Evolutionary conservation across 2,888 invertebrate species (phyloP).

Genomic region (Parthenolecanium corni): DNA sequence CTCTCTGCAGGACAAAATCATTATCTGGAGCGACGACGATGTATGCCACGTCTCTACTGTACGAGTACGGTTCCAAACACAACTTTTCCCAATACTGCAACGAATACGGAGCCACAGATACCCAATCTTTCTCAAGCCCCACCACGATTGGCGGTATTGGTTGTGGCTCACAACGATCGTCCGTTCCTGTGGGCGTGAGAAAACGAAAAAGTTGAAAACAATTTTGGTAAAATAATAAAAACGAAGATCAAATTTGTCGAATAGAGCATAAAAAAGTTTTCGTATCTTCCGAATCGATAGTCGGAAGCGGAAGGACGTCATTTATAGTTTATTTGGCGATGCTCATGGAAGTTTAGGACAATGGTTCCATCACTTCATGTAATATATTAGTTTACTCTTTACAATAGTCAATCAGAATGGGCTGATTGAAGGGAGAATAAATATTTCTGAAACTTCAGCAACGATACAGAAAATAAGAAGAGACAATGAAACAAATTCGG

Average conservation of each 20-base stretch:
- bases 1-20: slow-evolving; percentile 64
- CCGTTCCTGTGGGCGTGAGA: slow-evolving; percentile 65
- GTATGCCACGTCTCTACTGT: slow-evolving; percentile 86
- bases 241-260: not conserved
- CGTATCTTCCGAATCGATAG: too few relatives aligned
- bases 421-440: too few relatives aligned
- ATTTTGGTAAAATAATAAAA: not conserved
- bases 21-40: slow-evolving; percentile 89
- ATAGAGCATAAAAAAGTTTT: not conserved
- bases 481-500: too few relatives aligned
- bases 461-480: too few relatives aligned
- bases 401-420: too few relatives aligned
- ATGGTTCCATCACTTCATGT: too few relatives aligned
- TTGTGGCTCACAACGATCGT: slow-evolving; percentile 93
- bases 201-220: too few relatives aligned
- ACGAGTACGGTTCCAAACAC: slow-evolving; percentile 94
- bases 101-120: slow-evolving; percentile 86
- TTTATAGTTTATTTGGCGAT: too few relatives aligned
- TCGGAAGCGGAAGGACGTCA: too few relatives aligned
- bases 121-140: slow-evolving; percentile 90
- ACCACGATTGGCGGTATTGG: slow-evolving; percentile 89
- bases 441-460: too few relatives aligned
- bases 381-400: too few relatives aligned
- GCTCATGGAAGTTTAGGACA: too few relatives aligned
- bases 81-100: slow-evolving; percentile 93